These are phyloP conservation scores for Emydoidea blandingii DNA, from an alignment of 2,797 vertebrate genomes.

Conservation along the genomic window DNA sequence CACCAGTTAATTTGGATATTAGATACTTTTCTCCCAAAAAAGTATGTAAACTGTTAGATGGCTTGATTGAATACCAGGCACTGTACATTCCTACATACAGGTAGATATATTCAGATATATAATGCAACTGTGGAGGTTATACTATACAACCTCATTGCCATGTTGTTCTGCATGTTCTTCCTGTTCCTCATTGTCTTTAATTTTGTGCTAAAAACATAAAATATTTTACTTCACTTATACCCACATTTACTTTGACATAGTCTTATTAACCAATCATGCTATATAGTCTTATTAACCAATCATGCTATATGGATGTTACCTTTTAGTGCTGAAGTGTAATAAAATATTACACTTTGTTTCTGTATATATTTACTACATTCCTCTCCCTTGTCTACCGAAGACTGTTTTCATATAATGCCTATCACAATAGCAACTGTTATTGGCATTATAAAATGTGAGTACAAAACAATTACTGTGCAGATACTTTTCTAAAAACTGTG, in stretches of 20 bases:
- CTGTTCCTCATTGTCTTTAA: neutral
- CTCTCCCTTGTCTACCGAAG: neutral
- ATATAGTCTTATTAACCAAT: neutral
- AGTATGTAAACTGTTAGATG: neutral
- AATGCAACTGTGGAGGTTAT: neutral
- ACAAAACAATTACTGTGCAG: slow-evolving; percentile 28
- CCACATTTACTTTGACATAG: neutral
- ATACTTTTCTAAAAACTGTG: neutral
- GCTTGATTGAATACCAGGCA: neutral
- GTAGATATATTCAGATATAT: neutral
- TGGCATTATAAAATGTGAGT: slow-evolving; percentile 14
- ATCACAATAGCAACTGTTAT: neutral
- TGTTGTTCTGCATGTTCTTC: neutral
- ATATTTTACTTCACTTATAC: neutral
- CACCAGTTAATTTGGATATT: neutral
- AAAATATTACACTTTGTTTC: neutral
- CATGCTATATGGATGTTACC: neutral
- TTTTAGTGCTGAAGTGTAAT: neutral
- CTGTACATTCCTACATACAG: neutral
- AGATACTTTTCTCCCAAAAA: neutral
- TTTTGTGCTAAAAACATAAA: neutral
- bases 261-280: neutral
- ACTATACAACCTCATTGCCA: neutral
- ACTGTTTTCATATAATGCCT: neutral
- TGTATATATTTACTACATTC: neutral